phyloP scores from a whole-genome alignment of 2,113 vertebrate genomes.

The Thalassarche chlororhynchos region DNA sequence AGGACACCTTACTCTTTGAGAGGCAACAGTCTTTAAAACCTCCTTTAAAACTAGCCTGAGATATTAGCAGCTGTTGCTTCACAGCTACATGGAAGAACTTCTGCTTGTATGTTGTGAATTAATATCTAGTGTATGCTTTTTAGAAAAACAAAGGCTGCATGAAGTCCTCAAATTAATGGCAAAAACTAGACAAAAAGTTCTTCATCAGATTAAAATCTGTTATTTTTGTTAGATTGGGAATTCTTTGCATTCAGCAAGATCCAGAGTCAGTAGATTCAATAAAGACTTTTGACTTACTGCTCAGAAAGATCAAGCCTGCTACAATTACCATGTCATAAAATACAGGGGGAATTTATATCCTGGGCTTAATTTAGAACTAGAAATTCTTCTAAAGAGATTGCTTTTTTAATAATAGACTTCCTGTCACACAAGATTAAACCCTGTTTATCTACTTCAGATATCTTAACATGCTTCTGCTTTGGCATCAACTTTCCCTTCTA shows the following conservation, averaged over 20 bases:
- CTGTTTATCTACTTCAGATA: constrained; percentile 22
- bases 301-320: background rate
- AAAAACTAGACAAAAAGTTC: background rate
- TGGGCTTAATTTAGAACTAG: constrained; percentile 4
- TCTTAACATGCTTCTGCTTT: background rate
- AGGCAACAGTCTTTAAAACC: background rate
- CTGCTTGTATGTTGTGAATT: background rate
- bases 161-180: background rate
- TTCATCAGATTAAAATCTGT: background rate
- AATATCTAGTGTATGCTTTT: background rate
- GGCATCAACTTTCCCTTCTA: background rate
- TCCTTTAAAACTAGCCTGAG: background rate
- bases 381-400: constrained; percentile 1
- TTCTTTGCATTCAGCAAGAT: background rate
- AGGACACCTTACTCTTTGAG: background rate
- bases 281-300: background rate
- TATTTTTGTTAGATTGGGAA: background rate
- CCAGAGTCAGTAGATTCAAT: background rate
- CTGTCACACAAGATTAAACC: constrained; percentile 13
- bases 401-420: constrained; percentile 38
- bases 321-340: constrained; percentile 29
- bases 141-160: background rate
- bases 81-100: background rate
- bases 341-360: background rate
- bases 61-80: background rate